A percentile compares a stretch with the other conserved stretches of the same genome.
Conservation (phyloP, 2,113 vertebrate species). For the Seriola dumerili region DNA sequence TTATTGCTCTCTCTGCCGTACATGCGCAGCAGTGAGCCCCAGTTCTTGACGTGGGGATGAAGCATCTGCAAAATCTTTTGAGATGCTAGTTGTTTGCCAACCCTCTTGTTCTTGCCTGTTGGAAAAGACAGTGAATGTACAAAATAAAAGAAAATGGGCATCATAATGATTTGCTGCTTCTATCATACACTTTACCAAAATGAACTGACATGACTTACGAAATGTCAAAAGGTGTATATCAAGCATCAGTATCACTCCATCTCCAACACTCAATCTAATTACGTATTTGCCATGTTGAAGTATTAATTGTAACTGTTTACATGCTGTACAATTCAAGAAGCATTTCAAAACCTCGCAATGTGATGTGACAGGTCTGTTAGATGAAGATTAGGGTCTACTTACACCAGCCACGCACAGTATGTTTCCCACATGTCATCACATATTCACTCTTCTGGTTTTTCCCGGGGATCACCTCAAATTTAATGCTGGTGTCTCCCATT, state of each 20-base stretch:
- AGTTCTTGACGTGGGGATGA: conserved; percentile 98
- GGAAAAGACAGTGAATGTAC: background rate
- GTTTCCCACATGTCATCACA: conserved; percentile 98
- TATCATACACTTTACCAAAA: background rate
- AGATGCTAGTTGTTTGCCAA: conserved; percentile 97
- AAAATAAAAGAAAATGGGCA: background rate
- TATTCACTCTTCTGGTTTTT: conserved; percentile 99
- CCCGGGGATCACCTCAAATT: conserved; percentile 99
- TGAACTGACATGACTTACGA: background rate
- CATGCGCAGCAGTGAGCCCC: conserved; percentile 98
- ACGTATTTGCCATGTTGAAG: background rate
- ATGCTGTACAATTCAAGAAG: background rate
- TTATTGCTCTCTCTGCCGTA: conserved; percentile 98
- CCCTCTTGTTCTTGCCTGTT: conserved; percentile 97
- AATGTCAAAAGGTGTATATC: too few relatives aligned
- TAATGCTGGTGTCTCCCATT: conserved; percentile 99
- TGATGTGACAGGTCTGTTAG: background rate
- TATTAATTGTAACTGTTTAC: background rate
- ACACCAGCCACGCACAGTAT: conserved; percentile 98
- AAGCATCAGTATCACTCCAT: background rate
- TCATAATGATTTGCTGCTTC: background rate
- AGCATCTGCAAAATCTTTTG: conserved; percentile 99
- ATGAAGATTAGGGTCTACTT: conserved; percentile 80
- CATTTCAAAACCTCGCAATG: background rate
- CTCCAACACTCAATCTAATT: background rate